Evolutionary conservation across 2,113 vertebrate genomes (phyloP).

Genomic region (Vanacampus margaritifer): DNA sequence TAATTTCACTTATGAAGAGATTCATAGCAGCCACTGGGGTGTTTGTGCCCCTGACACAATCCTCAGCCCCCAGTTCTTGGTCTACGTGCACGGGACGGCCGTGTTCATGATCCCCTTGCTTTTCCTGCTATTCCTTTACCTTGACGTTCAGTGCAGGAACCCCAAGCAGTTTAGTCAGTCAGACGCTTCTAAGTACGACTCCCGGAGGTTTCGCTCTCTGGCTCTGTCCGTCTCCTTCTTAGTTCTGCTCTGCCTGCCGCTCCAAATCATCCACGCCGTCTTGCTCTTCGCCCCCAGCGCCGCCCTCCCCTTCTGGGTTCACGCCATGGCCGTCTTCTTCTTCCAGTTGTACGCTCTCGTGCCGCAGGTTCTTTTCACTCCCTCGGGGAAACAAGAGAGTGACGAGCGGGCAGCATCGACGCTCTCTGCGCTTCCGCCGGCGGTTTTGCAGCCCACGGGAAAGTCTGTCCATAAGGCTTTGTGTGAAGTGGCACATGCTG

Average conservation of each 20-base stretch:
- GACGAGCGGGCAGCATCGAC: conserved; percentile 34
- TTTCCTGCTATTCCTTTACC: conserved; percentile 64
- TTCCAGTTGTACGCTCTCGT: conserved; percentile 73
- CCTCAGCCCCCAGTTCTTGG: conserved; percentile 64
- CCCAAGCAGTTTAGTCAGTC: conserved; percentile 32
- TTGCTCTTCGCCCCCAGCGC: conserved; percentile 57
- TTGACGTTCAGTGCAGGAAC: conserved; percentile 58
- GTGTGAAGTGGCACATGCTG: conserved; percentile 47
- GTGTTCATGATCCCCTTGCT: conserved; percentile 68
- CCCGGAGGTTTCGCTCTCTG: conserved; percentile 47
- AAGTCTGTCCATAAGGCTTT: conserved; percentile 48
- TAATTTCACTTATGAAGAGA: conserved; percentile 65
- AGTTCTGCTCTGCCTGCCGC: conserved; percentile 70
- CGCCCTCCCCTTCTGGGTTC: conserved; percentile 46
- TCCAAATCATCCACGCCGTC: conserved; percentile 66
- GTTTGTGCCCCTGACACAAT: conserved; percentile 66
- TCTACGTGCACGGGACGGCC: conserved; percentile 66
- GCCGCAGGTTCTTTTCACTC: conserved; percentile 71
- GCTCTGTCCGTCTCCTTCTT: conserved; percentile 71
- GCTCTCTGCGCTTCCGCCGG: conserved; percentile 24
- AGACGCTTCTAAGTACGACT: conserved; percentile 39
- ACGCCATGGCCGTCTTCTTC: conserved; percentile 51
- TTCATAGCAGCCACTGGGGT: conserved; percentile 70
- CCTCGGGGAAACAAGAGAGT: conserved; percentile 36
- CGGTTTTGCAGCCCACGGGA: conserved; percentile 24